Evolutionary conservation across 2,113 vertebrate species (phyloP).

Genomic region (Alethe castanea): DNA sequence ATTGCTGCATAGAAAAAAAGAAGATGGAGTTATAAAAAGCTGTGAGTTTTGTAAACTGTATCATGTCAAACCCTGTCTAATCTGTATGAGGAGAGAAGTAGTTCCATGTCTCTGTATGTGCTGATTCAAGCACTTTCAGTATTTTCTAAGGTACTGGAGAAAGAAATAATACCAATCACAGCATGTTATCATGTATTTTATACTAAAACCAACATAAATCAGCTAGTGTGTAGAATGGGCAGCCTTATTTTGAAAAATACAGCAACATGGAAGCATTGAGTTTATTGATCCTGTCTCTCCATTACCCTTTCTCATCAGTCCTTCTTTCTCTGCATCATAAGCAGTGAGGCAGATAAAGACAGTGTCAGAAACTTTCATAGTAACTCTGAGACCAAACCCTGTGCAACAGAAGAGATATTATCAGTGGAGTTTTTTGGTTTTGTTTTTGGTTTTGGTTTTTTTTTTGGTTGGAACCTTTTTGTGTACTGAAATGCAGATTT

Average conservation of each 20-base stretch:
- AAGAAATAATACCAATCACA: neutral
- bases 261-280: neutral
- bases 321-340: neutral
- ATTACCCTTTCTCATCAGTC: neutral
- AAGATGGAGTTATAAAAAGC: neutral
- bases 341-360: neutral
- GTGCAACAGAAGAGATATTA: neutral
- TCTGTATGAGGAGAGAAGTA: neutral
- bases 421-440: neutral
- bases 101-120: neutral
- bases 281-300: neutral
- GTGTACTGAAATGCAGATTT: neutral
- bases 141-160: neutral
- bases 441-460: no score
- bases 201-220: neutral
- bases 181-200: neutral
- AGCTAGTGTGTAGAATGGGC: rapidly evolving
- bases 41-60: neutral
- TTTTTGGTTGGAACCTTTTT: neutral
- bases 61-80: neutral
- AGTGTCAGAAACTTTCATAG: neutral
- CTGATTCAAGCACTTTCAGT: neutral
- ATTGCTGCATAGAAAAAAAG: neutral
- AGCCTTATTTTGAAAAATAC: neutral
- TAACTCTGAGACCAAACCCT: neutral